Percentiles rank a stretch among this genome's conserved stretches.
Conservation (phyloP, 2,797 vertebrate genomes). For the Dendrocincla fuliginosa region DNA sequence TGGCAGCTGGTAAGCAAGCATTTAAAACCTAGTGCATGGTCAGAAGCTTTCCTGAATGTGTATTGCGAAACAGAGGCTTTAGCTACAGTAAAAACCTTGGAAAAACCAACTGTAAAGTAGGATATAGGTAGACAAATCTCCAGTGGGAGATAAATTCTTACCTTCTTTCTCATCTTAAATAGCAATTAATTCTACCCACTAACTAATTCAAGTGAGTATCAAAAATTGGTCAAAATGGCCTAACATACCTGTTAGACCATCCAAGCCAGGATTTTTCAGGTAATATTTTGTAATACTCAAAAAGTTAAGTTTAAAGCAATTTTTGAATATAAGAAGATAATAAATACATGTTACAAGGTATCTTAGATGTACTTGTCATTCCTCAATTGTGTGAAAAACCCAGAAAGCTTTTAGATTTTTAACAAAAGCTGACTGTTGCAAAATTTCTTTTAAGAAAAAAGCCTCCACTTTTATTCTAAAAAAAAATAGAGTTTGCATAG, state of each 20-base stretch:
- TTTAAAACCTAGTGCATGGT: background rate
- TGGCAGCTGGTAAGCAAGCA: background rate
- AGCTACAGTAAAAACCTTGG: background rate
- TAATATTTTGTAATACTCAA: background rate
- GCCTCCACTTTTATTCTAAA: background rate
- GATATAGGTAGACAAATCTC: background rate
- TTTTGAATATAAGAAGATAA: background rate
- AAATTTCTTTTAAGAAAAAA: background rate
- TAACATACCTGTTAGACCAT: background rate
- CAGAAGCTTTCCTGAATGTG: background rate
- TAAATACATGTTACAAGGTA: background rate
- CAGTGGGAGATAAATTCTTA: background rate
- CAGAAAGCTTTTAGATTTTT: background rate
- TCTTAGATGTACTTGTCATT: background rate
- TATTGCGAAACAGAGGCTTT: background rate
- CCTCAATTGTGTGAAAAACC: background rate
- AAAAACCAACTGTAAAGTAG: background rate
- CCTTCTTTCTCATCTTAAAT: background rate
- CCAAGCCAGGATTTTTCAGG: background rate
- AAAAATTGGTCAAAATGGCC: background rate
- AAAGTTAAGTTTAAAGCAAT: background rate
- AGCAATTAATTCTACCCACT: background rate
- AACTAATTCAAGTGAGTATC: background rate
- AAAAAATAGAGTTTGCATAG: background rate
- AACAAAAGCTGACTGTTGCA: background rate